Conservation (phyloP, 1,140 invertebrate species). For the Macrosteles quadrilineatus region DNA sequence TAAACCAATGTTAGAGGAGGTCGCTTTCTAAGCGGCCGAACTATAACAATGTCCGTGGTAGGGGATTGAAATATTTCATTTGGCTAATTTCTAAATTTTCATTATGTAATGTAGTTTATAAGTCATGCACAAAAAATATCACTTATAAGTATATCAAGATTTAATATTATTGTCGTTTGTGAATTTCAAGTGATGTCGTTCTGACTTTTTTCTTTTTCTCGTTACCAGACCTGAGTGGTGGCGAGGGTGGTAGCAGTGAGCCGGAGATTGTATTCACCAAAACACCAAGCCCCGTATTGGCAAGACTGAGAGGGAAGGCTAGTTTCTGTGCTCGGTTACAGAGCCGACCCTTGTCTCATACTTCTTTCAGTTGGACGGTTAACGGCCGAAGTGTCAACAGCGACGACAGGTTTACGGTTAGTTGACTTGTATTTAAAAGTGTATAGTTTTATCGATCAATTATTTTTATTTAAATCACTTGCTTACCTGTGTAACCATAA, state of each 20-base stretch:
- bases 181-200: too few species aligned
- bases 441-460: neutral
- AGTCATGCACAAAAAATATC: too few species aligned
- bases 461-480: neutral
- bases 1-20: too few species aligned
- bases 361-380: conserved; percentile 53
- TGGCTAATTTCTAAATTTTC: too few species aligned
- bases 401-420: conserved; percentile 51
- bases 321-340: conserved; percentile 51
- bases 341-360: conserved; percentile 41
- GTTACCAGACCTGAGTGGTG: neutral
- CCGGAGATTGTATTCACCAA: conserved; percentile 49
- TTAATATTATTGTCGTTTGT: too few species aligned
- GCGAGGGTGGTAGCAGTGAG: neutral
- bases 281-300: conserved; percentile 50
- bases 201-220: too few species aligned
- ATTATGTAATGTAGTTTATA: too few species aligned
- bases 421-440: conserved; percentile 14
- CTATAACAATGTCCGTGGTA: too few species aligned
- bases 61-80: too few species aligned
- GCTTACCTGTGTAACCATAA: too few species aligned
- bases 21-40: too few species aligned
- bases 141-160: too few species aligned
- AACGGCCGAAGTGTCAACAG: conserved; percentile 48
- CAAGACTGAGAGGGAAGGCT: conserved; percentile 47